Conservation (phyloP, 1,140 invertebrate species). For the Zaprionus tsacasi region DNA sequence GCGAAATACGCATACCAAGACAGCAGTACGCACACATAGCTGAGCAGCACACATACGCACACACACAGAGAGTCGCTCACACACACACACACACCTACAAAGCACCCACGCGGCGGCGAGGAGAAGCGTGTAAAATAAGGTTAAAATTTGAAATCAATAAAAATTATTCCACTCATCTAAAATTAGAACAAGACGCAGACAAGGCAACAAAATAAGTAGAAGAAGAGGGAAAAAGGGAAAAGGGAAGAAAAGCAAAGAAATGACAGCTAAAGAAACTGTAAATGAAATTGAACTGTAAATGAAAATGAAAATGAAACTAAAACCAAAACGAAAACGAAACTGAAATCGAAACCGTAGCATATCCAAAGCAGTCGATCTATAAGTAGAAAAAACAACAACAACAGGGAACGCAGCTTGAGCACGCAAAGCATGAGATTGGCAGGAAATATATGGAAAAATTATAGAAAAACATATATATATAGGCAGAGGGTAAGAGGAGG, state of each 20-base stretch:
- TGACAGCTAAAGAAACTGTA: constrained; percentile 10
- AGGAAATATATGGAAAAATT: neutral
- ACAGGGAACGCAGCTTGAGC: neutral
- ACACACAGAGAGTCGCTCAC: constrained; percentile 1
- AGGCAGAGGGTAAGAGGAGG: neutral
- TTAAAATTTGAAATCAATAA: constrained; percentile 83
- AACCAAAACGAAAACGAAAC: neutral
- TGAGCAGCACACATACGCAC: constrained; percentile 1
- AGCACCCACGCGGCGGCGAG: constrained; percentile 7
- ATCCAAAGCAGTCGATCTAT: neutral
- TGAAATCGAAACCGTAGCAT: neutral
- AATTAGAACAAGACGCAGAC: constrained; percentile 69
- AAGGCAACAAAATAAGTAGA: constrained; percentile 34
- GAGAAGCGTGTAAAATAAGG: constrained; percentile 70
- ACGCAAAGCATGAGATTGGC: constrained; percentile 7
- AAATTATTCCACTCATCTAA: constrained; percentile 79
- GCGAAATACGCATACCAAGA: neutral
- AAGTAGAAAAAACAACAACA: neutral
- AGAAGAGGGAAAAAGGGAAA: neutral
- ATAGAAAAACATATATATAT: neutral
- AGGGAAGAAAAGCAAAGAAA: constrained; percentile 24
- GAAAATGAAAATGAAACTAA: neutral
- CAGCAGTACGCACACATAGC: neutral
- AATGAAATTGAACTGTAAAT: constrained; percentile 6
- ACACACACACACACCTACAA: constrained; percentile 6